Evolutionary conservation across 1,140 invertebrate species (phyloP).

Genomic region (Acromyrmex heyeri): DNA sequence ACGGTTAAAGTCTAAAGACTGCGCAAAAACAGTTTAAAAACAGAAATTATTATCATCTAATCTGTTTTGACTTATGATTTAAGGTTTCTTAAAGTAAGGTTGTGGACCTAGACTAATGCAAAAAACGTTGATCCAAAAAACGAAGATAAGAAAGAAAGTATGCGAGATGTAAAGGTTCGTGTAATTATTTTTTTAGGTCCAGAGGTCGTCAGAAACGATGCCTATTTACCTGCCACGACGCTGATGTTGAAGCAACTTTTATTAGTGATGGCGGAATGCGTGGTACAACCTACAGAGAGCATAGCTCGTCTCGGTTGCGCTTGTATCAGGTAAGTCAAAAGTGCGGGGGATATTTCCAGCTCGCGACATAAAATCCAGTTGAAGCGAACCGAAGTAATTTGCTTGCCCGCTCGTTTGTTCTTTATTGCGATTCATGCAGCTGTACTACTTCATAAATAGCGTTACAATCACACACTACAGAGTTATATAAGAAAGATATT

Average conservation of each 20-base stretch:
- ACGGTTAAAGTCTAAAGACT: too few species aligned
- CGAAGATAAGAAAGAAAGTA: not conserved
- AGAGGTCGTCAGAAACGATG: constrained; percentile 79
- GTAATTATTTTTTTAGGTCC: constrained; percentile 74
- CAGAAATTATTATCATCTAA: too few species aligned
- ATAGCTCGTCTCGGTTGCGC: constrained; percentile 96
- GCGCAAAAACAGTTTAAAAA: too few species aligned
- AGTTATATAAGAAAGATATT: constrained; percentile 11
- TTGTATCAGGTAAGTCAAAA: constrained; percentile 90
- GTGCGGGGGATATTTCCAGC: not conserved
- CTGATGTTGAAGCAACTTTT: constrained; percentile 95
- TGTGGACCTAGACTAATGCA: too few species aligned
- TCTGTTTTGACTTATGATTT: too few species aligned
- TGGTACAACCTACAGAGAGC: constrained; percentile 95
- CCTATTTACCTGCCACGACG: constrained; percentile 88
- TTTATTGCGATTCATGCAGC: constrained; percentile 58
- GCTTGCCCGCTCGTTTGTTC: constrained; percentile 43
- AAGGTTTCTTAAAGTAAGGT: too few species aligned
- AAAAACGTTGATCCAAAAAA: not conserved
- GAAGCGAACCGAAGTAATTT: constrained; percentile 48
- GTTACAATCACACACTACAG: not conserved
- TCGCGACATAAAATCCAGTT: constrained; percentile 54
- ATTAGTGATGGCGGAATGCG: constrained; percentile 95
- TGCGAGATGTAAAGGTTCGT: not conserved
- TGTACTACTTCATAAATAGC: constrained; percentile 45